A percentile compares a stretch with the other conserved stretches of the same genome.
Conservation (phyloP, 2,797 vertebrate genomes). For the Notolabrus celidotus region DNA sequence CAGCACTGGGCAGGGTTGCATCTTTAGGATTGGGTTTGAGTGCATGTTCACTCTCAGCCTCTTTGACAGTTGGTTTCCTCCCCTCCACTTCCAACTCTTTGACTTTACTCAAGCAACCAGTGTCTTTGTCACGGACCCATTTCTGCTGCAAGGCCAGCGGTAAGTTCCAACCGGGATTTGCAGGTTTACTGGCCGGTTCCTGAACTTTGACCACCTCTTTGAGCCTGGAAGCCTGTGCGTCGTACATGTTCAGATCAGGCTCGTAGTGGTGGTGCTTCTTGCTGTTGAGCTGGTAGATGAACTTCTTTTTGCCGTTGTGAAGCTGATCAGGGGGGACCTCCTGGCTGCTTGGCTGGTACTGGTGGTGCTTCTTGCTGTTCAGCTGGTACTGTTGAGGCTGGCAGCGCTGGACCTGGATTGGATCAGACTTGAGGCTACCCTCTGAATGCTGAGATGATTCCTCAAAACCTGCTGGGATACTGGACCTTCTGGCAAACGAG, state of each 20-base stretch:
- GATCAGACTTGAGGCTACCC: constrained; percentile 85
- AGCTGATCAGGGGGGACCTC: constrained; percentile 90
- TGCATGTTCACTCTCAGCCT: constrained; percentile 72
- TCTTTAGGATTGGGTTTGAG: constrained; percentile 86
- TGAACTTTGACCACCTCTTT: constrained; percentile 88
- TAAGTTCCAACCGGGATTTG: constrained; percentile 84
- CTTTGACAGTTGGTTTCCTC: constrained; percentile 74
- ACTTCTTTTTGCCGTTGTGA: constrained; percentile 90
- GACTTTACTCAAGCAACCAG: constrained; percentile 89
- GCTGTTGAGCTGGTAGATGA: constrained; percentile 97
- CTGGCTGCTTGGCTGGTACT: constrained; percentile 93
- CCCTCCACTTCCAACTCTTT: constrained; percentile 86
- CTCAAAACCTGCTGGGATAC: constrained; percentile 91
- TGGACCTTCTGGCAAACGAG: constrained; percentile 95
- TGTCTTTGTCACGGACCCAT: constrained; percentile 91
- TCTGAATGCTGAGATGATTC: constrained; percentile 87
- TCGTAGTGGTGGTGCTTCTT: constrained; percentile 97
- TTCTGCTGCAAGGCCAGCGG: constrained; percentile 89
- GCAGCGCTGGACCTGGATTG: constrained; percentile 85
- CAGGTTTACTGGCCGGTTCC: constrained; percentile 77
- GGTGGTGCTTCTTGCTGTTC: constrained; percentile 98
- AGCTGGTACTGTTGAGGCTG: constrained; percentile 96
- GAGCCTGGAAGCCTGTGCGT: constrained; percentile 87
- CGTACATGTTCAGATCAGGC: constrained; percentile 91
- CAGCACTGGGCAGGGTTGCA: constrained; percentile 79